A percentile compares a stretch with the other conserved stretches of the same genome.
Conservation (phyloP, 1,140 invertebrate species). For the Drosophila teissieri region DNA sequence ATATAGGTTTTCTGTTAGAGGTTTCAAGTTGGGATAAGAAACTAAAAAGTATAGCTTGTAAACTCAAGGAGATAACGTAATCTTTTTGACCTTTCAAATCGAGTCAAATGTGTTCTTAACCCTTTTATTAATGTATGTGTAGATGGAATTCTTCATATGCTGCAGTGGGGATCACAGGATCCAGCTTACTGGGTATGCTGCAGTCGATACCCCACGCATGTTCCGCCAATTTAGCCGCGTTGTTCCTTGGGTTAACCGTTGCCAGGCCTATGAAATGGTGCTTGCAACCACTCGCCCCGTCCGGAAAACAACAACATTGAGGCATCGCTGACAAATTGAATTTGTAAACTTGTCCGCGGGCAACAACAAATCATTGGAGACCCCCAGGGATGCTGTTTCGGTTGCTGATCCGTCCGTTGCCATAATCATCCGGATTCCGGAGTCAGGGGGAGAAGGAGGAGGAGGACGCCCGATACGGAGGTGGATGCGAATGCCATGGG, state of each 20-base stretch:
- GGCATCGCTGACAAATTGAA: constrained; percentile 79
- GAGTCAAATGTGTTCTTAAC: too few species aligned
- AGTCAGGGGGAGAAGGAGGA: not conserved
- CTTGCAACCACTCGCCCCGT: constrained; percentile 43
- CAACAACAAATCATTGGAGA: constrained; percentile 73
- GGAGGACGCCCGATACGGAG: not conserved
- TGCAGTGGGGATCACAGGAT: too few species aligned
- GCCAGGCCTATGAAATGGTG: constrained; percentile 68
- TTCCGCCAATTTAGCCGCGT: constrained; percentile 23
- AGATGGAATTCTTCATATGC: too few species aligned
- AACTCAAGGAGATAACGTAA: too few species aligned
- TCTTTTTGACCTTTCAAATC: too few species aligned
- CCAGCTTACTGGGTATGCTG: not conserved
- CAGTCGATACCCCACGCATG: not conserved
- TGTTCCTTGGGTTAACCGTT: constrained; percentile 41
- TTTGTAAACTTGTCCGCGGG: constrained; percentile 71
- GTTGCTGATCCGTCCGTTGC: constrained; percentile 24
- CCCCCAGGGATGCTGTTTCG: constrained; percentile 46
- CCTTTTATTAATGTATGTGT: too few species aligned
- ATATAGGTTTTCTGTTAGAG: too few species aligned
- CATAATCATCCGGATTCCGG: not conserved
- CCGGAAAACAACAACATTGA: constrained; percentile 32
- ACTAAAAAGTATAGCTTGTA: too few species aligned
- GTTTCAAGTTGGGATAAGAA: too few species aligned
- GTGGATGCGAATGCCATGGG: constrained; percentile 24